phyloP scores from a whole-genome alignment of 2,113 vertebrate species.

The Laticauda laticaudata region DNA sequence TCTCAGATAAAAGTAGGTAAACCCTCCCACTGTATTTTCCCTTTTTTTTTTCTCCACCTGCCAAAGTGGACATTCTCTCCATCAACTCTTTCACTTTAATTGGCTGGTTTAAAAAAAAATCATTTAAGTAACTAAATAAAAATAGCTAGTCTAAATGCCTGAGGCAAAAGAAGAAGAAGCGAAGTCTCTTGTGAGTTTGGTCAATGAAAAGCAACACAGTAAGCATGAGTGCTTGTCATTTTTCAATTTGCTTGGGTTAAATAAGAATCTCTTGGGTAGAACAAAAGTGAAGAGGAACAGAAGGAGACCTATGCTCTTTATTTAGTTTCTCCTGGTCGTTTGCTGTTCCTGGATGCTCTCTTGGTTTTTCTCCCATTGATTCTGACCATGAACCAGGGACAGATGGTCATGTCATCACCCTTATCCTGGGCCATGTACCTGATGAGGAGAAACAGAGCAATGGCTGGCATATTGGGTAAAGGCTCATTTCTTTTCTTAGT shows the following conservation, averaged over 20 bases:
- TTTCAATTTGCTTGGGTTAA: conserved; percentile 65
- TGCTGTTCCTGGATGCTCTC: conserved; percentile 1
- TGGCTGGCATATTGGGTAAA: conserved; percentile 66
- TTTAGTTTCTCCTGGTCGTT: conserved; percentile 19
- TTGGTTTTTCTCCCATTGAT: neutral
- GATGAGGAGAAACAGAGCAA: conserved; percentile 72
- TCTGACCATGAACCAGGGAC: conserved; percentile 68
- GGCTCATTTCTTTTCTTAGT: conserved; percentile 41
- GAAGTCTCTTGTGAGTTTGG: conserved; percentile 80
- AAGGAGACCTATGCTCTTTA: conserved; percentile 11
- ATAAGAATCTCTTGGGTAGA: conserved; percentile 53
- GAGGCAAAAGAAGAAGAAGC: conserved; percentile 72
- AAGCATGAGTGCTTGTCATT: conserved; percentile 72
- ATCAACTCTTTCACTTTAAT: conserved; percentile 46
- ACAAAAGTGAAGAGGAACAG: conserved; percentile 41
- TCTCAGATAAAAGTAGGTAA: neutral
- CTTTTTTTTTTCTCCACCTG: conserved; percentile 1
- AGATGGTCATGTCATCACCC: conserved; percentile 61
- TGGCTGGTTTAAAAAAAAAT: conserved; percentile 56
- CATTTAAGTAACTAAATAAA: conserved; percentile 78
- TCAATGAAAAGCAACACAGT: conserved; percentile 69
- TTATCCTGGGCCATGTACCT: conserved; percentile 79
- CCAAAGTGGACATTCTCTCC: conserved; percentile 34
- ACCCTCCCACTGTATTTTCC: neutral
- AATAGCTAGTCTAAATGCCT: conserved; percentile 80